Base-by-base conservation (phyloP, 2,888 invertebrate genomes). In the Masnerella sp. region DNA sequence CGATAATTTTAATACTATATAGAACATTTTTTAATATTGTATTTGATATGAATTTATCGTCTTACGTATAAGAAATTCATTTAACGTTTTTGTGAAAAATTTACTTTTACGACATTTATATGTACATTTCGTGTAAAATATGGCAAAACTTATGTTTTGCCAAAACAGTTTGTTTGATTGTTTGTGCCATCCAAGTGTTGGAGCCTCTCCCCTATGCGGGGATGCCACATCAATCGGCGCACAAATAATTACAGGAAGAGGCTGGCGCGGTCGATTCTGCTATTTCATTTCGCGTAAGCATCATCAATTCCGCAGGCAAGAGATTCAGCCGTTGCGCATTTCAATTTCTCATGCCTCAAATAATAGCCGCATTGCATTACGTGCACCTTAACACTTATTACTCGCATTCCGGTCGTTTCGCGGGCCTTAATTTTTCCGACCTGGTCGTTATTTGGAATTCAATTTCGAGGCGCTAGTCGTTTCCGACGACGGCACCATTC, bases 271-370 rank as follows among this genome's bases (percentile, higher is more conserved):
- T 12, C 64, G 25, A 54, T 52, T 64, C 45, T 45, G 52, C 64
- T 54, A 54, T 64, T 64, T 64, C 64, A 64, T 64, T 64, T 64
- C 54, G 64, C 64, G 64, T 64, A 62, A 62, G 62, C 62, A 51
- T 62, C 62, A 62, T 62, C 62, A 52, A 52, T 62, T 61, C 40
- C 61, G 4, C 40, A 17, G 20, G 51, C 62, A 7, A 43, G 34
- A 43, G 51, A 18, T 43, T 34, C 34, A 17, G 32, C 32, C 42
- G 51, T 36, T 49, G 49, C 61, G 61, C 42, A 42, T 51, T 62
- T 62, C 61, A 62, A 62, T 62, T 62, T 49, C 42, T 49, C 45
- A 49, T 38, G 40, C 40, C 61, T 62, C 18, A 49, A 51, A 43
- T 62, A 62, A 62, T 51, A 52, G 36, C 52, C 40, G 64, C 64